Base-by-base conservation (phyloP, 1,140 invertebrate genomes). In the Sipha flava region DNA sequence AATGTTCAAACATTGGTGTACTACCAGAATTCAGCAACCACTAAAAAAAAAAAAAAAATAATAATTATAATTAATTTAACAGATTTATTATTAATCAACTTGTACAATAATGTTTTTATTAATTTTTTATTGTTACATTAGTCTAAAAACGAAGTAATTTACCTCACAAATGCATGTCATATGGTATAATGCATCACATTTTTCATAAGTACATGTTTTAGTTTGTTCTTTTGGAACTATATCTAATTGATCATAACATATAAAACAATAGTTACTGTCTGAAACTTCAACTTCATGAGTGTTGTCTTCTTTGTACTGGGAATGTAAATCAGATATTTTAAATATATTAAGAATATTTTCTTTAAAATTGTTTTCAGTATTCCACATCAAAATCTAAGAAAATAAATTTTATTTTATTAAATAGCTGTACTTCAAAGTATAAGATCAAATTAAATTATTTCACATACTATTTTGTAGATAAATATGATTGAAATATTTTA, bases 161-260 rank as follows among this genome's bases (percentile, higher is more conserved):
- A 77, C 73, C 73, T 40, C 52, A 77, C 73, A 77, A 45, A 77
- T 77, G 5, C 73, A 77, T 57, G 29, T n/a, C 31, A 77, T 77
- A 43, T 77, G 73, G 59, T 77, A 77, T 9, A 77, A 3, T 57
- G 52, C 49, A 9, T 77, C 73, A 43, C 73, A 77, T 59, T 77
- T 77, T 5, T 26, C 7, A 57, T 77, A 59, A 29, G 2, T 5
- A 77, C 73, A 77, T 0, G 6, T 26, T 77, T 77, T 77, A 0
- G 29, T 75, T 37, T 57, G 52, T 1, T 59, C 59, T 57, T 77
- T 77, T 29, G 21, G 23, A 26, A 16, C 10, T 43, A 4, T 29
- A 23, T 75, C 70, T 16, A 75, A 54, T 12, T 59, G n/a, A 26
- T 40, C 52, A 23, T 77, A 77, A 40, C 73, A 77, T 77, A 77